phyloP scores from a whole-genome alignment of 2,113 vertebrate genomes.

The Arothron firmamentum region DNA sequence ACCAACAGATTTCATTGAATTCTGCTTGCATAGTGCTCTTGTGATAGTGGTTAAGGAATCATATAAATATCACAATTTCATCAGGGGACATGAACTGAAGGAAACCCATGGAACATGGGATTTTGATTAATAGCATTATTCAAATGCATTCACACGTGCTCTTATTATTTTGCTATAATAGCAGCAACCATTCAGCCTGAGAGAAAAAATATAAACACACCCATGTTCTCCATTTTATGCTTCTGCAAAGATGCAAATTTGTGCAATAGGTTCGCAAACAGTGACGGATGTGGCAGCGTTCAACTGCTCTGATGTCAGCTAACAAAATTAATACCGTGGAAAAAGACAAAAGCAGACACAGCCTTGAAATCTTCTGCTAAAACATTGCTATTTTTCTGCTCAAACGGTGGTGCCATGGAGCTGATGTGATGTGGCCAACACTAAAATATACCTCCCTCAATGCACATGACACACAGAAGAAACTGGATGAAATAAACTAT shows the following conservation, averaged over 20 bases:
- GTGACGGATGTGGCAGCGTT: slow-evolving; percentile 2
- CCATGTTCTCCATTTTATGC: slow-evolving; percentile 27
- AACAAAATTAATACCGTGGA: slow-evolving; percentile 15
- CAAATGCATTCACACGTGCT: slow-evolving; percentile 16
- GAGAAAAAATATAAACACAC: slow-evolving; percentile 18
- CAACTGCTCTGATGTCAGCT: slow-evolving; percentile 13
- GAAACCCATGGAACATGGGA: slow-evolving; percentile 13
- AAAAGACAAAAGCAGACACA: slow-evolving; percentile 4
- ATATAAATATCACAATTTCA: slow-evolving; percentile 14
- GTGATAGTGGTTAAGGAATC: not conserved
- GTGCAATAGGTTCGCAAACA: slow-evolving; percentile 12
- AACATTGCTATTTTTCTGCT: slow-evolving; percentile 51
- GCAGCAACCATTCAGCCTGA: slow-evolving; percentile 5
- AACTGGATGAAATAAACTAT: slow-evolving; percentile 26
- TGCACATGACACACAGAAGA: slow-evolving; percentile 16
- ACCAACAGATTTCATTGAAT: not conserved
- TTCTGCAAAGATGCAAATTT: slow-evolving; percentile 22
- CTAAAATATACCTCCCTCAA: no score
- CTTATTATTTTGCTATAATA: slow-evolving; percentile 2
- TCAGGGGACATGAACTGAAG: slow-evolving; percentile 11
- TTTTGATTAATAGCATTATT: slow-evolving; percentile 21
- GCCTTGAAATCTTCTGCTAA: slow-evolving; percentile 41
- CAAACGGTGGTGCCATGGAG: slow-evolving; percentile 26
- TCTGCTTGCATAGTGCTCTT: slow-evolving; percentile 14
- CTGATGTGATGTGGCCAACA: slow-evolving; percentile 28